Percentiles rank a stretch among this genome's conserved stretches.
Conservation (phyloP, 2,888 invertebrate genomes). For the Eilema depressum region DNA sequence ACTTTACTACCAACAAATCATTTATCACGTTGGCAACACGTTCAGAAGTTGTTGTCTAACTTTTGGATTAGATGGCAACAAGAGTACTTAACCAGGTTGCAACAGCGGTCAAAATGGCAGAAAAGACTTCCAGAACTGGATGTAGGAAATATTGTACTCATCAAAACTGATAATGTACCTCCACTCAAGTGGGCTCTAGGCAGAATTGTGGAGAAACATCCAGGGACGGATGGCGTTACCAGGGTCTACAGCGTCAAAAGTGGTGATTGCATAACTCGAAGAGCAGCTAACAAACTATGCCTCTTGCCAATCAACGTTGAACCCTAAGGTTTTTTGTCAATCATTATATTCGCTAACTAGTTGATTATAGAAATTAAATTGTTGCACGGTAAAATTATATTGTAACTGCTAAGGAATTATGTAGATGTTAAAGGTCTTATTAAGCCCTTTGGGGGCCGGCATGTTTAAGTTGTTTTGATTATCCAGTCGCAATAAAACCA, state of each 20-base stretch:
- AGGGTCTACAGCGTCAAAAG: conserved; percentile 43
- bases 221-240: conserved; percentile 38
- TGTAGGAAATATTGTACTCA: conserved; percentile 45
- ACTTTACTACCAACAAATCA: conserved; percentile 20
- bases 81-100: conserved; percentile 42
- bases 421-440: too few relatives aligned
- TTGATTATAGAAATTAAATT: too few relatives aligned
- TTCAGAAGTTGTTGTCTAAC: conserved; percentile 39
- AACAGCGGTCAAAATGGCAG: conserved; percentile 43
- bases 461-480: too few relatives aligned
- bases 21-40: conserved; percentile 43
- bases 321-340: too few relatives aligned
- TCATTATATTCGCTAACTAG: too few relatives aligned
- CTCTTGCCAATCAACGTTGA: conserved; percentile 26
- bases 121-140: conserved; percentile 31
- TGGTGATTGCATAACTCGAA: conserved; percentile 29
- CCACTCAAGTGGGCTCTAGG: conserved; percentile 45
- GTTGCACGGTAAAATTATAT: too few relatives aligned
- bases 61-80: conserved; percentile 45
- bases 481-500: too few relatives aligned
- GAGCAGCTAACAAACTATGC: conserved; percentile 41
- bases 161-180: conserved; percentile 42
- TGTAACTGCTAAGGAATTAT: too few relatives aligned
- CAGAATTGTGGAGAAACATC: conserved; percentile 38
- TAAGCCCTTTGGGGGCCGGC: too few relatives aligned